These are phyloP conservation scores for Neelides sp. DNA, from an alignment of 1,140 invertebrate species.

Conservation along the genomic window DNA sequence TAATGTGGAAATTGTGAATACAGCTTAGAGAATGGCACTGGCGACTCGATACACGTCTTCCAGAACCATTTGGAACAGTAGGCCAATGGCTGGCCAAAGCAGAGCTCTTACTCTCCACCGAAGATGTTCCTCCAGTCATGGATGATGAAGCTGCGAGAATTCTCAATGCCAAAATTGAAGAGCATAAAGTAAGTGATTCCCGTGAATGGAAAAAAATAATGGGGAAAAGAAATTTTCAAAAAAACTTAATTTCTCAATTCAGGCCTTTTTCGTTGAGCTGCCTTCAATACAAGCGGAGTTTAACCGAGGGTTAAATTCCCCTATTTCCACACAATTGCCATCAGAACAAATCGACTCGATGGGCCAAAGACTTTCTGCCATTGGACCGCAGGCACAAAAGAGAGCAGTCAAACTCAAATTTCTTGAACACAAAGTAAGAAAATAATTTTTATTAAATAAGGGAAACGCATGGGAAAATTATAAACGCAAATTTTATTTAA, in stretches of 20 bases:
- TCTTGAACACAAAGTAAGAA: conserved; percentile 63
- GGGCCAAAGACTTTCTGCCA: conserved; percentile 54
- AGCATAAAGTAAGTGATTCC: conserved; percentile 52
- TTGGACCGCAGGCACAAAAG: conserved; percentile 56
- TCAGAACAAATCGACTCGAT: conserved; percentile 67
- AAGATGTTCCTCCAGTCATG: conserved; percentile 61
- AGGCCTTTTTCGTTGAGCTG: conserved; percentile 70
- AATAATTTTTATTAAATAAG: too few species aligned
- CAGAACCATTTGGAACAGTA: conserved; percentile 65
- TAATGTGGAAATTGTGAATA: too few species aligned
- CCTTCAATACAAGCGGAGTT: conserved; percentile 64
- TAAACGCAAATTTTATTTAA: conserved; percentile 34
- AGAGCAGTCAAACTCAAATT: conserved; percentile 70
- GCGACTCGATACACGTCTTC: conserved; percentile 66
- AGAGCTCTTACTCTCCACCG: conserved; percentile 61
- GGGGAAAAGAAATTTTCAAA: too few species aligned
- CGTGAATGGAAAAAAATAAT: not conserved
- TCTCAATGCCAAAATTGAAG: conserved; percentile 72
- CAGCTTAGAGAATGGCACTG: conserved; percentile 72
- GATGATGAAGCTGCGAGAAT: conserved; percentile 74
- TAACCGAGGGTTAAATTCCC: conserved; percentile 47
- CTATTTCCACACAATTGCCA: conserved; percentile 49
- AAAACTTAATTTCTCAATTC: conserved; percentile 30
- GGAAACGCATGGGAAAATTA: too few species aligned
- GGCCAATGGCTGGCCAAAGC: conserved; percentile 81